These are phyloP conservation scores for Hylaeus volcanicus DNA, from an alignment of 1,140 invertebrate genomes.

Conservation along the genomic window DNA sequence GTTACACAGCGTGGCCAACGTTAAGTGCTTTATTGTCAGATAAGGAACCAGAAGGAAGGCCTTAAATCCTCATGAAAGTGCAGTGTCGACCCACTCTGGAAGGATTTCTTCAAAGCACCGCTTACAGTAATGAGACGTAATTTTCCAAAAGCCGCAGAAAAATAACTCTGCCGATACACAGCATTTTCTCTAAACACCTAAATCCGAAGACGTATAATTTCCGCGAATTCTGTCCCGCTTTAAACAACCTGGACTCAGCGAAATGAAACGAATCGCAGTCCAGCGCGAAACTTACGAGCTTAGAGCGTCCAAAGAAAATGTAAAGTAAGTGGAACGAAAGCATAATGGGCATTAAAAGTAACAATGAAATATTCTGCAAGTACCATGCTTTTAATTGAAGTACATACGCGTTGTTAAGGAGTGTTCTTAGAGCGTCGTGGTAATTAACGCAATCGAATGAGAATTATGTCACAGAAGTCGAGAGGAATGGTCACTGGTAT, in stretches of 20 bases:
- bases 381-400: no score
- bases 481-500: no score
- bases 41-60: not conserved
- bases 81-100: slow-evolving; percentile 8
- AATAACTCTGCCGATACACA: slow-evolving; percentile 5
- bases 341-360: not conserved
- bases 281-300: not conserved
- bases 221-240: not conserved
- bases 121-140: slow-evolving; percentile 51
- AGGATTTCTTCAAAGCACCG: slow-evolving; percentile 36
- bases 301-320: not conserved
- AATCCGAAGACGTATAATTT: slow-evolving; percentile 14
- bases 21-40: slow-evolving; percentile 4
- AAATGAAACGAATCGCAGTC: not conserved
- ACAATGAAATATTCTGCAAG: not conserved
- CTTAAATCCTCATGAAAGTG: slow-evolving; percentile 47
- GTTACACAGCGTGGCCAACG: no score
- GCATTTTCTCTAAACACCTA: slow-evolving; percentile 11
- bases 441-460: not conserved
- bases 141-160: slow-evolving; percentile 28
- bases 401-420: not conserved
- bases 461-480: no score
- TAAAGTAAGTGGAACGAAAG: not conserved
- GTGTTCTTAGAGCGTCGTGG: not conserved
- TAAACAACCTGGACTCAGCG: not conserved